phyloP scores from a whole-genome alignment of 2,113 vertebrate species.

The Mungos mungo region DNA sequence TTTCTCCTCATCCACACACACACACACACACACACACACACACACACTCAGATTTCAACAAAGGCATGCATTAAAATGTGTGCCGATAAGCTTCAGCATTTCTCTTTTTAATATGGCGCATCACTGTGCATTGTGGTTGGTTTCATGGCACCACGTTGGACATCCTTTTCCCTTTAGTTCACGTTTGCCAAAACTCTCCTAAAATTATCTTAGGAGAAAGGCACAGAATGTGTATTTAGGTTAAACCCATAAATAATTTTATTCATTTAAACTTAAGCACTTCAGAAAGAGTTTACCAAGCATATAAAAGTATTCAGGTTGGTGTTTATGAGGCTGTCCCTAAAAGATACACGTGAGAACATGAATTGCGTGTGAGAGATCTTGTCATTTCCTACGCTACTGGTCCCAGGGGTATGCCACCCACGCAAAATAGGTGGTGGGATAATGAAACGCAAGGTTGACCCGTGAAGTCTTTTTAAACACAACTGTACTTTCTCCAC shows the following conservation, averaged over 20 bases:
- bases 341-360: neutral
- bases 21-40: neutral
- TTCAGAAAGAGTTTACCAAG: neutral
- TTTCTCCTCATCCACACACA: neutral
- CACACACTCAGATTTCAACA: neutral
- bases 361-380: neutral
- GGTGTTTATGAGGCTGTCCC: neutral
- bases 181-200: conserved; percentile 1
- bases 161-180: neutral
- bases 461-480: neutral
- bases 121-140: neutral
- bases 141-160: neutral
- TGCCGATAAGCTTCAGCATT: neutral
- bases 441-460: neutral
- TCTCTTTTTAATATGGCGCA: neutral
- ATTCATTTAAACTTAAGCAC: neutral
- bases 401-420: neutral
- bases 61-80: neutral
- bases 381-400: neutral
- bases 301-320: neutral
- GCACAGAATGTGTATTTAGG: neutral
- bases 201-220: neutral
- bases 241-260: neutral
- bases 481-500: neutral
- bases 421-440: neutral